Evolutionary conservation across 2,797 vertebrate species (phyloP).

Genomic region (Lagocephalus sceleratus): DNA sequence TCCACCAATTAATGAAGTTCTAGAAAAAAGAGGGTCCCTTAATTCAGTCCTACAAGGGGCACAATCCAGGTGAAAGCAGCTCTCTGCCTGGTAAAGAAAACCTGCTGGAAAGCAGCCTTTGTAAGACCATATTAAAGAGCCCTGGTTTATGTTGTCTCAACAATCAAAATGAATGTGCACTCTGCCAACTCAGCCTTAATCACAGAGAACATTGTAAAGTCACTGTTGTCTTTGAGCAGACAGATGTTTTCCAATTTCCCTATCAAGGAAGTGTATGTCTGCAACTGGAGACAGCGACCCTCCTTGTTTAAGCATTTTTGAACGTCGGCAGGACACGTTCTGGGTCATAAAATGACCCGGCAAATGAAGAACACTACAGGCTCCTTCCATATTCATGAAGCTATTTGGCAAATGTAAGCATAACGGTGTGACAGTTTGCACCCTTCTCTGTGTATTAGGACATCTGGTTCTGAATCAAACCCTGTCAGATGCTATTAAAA

Average conservation of each 20-base stretch:
- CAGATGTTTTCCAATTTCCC: slow-evolving; percentile 12
- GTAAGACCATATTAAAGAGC: too few species aligned
- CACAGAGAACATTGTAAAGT: slow-evolving; percentile 6
- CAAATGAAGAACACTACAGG: slow-evolving; percentile 28
- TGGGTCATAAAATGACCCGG: slow-evolving; percentile 35
- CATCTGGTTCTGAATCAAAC: slow-evolving; percentile 9
- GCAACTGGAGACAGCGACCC: slow-evolving; percentile 11
- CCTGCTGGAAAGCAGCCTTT: too few species aligned
- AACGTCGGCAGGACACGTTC: slow-evolving; percentile 46
- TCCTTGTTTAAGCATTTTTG: slow-evolving; percentile 21
- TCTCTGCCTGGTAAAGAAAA: too few species aligned
- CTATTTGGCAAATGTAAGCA: slow-evolving; percentile 31
- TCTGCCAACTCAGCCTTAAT: neutral
- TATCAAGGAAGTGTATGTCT: slow-evolving; percentile 9
- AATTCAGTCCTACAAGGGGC: too few species aligned
- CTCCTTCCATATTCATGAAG: slow-evolving; percentile 51
- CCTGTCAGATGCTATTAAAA: slow-evolving; percentile 5
- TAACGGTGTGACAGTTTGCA: slow-evolving; percentile 22
- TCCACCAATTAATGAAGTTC: too few species aligned
- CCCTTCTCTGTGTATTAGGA: neutral
- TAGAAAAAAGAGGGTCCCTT: too few species aligned
- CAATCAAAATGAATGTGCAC: neutral
- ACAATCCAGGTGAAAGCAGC: too few species aligned
- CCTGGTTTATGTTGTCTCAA: neutral
- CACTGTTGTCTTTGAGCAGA: slow-evolving; percentile 9